phyloP scores from a whole-genome alignment of 2,888 invertebrate species.

The Athalia circularis region DNA sequence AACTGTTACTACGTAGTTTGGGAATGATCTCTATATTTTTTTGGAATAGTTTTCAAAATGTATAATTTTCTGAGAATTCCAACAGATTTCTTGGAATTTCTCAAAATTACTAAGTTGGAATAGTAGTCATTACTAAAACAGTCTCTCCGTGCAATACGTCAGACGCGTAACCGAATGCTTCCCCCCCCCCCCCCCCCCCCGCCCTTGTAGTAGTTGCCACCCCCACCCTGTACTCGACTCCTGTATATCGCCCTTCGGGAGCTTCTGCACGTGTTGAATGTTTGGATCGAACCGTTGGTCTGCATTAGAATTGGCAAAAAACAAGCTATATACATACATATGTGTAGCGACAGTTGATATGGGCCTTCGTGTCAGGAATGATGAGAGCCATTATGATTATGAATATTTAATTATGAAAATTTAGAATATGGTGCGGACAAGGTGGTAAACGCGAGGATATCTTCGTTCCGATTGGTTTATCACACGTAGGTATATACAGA shows the following conservation, averaged over 20 bases:
- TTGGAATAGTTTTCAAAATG: too few relatives aligned
- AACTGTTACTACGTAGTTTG: too few relatives aligned
- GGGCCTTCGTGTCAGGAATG: not conserved
- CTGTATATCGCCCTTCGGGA: not conserved
- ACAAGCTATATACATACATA: not conserved
- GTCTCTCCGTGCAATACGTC: too few relatives aligned
- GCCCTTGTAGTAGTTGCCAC: not conserved
- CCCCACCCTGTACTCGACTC: not conserved
- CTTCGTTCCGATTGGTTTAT: constrained; percentile 18
- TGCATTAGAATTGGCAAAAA: constrained; percentile 39
- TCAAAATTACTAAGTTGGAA: too few relatives aligned
- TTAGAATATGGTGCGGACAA: not conserved
- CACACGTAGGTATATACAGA: not conserved
- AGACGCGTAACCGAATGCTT: constrained; percentile 45
- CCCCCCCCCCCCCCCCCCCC: not conserved
- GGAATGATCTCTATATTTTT: too few relatives aligned
- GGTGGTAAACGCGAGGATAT: too few relatives aligned
- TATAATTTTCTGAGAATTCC: too few relatives aligned
- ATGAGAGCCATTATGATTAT: too few relatives aligned
- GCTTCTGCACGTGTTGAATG: constrained; percentile 39
- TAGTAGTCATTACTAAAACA: too few relatives aligned
- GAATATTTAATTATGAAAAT: too few relatives aligned
- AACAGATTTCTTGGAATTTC: too few relatives aligned
- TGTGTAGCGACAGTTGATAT: not conserved
- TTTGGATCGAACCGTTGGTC: constrained; percentile 36